Conservation (phyloP, 1,140 invertebrate species). For the Pemphigus obesinymphae region DNA sequence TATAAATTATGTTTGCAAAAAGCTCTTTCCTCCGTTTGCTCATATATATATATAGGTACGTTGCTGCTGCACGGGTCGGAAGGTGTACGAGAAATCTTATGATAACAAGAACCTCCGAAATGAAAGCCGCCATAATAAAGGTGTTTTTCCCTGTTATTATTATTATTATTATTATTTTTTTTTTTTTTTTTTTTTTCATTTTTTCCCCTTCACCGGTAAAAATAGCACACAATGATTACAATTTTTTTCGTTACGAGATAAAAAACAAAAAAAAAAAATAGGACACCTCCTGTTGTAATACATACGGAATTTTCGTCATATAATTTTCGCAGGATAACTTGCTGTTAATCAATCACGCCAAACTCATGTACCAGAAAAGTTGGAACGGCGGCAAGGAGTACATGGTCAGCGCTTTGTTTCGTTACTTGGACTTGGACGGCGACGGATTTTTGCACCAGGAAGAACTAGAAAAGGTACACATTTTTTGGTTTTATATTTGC, state of each 20-base stretch:
- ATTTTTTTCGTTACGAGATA: not conserved
- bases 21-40: not conserved
- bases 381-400: constrained; percentile 63
- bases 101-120: constrained; percentile 5
- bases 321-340: constrained; percentile 60
- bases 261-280: not conserved
- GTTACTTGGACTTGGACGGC: constrained; percentile 70
- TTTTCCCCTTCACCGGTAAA: not conserved
- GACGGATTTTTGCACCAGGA: constrained; percentile 63
- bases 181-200: not conserved
- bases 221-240: not conserved
- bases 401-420: constrained; percentile 72
- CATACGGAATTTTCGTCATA: not conserved
- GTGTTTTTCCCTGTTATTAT: not conserved
- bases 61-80: not conserved
- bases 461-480: constrained; percentile 60
- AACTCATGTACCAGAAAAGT: constrained; percentile 59
- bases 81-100: constrained; percentile 4
- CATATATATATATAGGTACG: not conserved
- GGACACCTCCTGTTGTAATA: not conserved
- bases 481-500: not conserved
- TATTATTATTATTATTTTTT: too few species aligned
- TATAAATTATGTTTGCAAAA: constrained; percentile 39
- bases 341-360: constrained; percentile 66
- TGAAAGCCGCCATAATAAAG: not conserved